A percentile compares a stretch with the other conserved stretches of the same genome.
phyloP scores from a whole-genome alignment of 1,140 invertebrate species.

The Drosophila lini region DNA sequence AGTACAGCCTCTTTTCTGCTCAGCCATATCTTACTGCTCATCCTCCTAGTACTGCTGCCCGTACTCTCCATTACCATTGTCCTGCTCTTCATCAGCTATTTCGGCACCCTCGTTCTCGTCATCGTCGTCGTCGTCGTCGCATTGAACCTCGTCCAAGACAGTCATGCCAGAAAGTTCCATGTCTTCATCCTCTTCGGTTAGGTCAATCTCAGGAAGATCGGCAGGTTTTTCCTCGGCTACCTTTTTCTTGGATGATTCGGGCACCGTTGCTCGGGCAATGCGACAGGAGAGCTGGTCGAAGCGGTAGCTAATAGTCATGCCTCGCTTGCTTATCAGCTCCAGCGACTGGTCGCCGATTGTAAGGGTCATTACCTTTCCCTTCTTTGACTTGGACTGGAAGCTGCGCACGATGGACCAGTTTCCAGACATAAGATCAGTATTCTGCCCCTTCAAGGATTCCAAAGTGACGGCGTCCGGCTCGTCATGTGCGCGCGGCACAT shows the following conservation, averaged over 20 bases:
- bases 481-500: background rate
- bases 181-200: conserved; percentile 19
- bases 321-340: background rate
- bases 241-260: background rate
- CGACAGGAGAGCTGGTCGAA: conserved; percentile 9
- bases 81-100: background rate
- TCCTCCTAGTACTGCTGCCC: no score
- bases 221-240: background rate
- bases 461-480: conserved; percentile 3
- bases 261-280: background rate
- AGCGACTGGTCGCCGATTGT: background rate
- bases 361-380: background rate
- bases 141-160: conserved; percentile 7
- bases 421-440: conserved; percentile 4
- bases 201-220: conserved; percentile 11
- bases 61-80: no score
- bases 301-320: conserved; percentile 10
- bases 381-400: background rate
- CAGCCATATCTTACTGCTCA: background rate
- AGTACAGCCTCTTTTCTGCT: no score
- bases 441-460: conserved; percentile 6
- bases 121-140: conserved; percentile 6
- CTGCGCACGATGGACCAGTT: background rate
- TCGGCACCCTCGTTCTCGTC: background rate
- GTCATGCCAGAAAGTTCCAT: background rate